phyloP scores from a whole-genome alignment of 2,888 invertebrate genomes.

The Thysanoteuthis rhombus region DNA sequence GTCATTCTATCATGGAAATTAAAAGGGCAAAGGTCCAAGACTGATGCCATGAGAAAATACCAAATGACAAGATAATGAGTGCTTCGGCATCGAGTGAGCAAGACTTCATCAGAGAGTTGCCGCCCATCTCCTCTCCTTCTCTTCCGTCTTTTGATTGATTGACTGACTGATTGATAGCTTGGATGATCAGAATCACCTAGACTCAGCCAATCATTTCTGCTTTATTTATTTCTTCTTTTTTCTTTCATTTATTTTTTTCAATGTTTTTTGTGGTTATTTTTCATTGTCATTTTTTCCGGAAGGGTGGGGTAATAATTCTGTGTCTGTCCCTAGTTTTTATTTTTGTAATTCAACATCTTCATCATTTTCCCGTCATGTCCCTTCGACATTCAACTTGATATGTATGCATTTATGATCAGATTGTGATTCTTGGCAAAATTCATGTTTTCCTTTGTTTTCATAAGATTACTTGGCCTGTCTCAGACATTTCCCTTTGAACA shows the following conservation, averaged over 20 bases:
- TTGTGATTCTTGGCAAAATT: background rate
- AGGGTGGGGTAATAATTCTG: background rate
- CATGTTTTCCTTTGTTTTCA: no score
- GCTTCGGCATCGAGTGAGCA: background rate
- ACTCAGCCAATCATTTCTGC: background rate
- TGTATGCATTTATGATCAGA: background rate
- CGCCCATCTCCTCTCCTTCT: background rate
- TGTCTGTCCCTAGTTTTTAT: background rate
- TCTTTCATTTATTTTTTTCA: background rate
- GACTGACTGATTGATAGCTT: background rate
- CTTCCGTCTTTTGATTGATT: background rate
- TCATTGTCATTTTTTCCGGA: background rate
- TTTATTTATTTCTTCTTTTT: no score
- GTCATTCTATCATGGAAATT: background rate
- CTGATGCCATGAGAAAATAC: background rate
- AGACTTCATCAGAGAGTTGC: background rate
- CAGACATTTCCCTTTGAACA: no score
- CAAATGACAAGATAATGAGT: background rate
- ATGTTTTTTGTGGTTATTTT: background rate
- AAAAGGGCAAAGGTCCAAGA: background rate
- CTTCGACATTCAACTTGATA: background rate
- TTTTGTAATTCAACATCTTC: background rate
- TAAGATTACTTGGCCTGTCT: no score
- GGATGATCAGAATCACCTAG: background rate
- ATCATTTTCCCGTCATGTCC: background rate